Evolutionary conservation across 92 coral and sea anemone species (phyloP).

Genomic region (Paragorgia papillata): DNA sequence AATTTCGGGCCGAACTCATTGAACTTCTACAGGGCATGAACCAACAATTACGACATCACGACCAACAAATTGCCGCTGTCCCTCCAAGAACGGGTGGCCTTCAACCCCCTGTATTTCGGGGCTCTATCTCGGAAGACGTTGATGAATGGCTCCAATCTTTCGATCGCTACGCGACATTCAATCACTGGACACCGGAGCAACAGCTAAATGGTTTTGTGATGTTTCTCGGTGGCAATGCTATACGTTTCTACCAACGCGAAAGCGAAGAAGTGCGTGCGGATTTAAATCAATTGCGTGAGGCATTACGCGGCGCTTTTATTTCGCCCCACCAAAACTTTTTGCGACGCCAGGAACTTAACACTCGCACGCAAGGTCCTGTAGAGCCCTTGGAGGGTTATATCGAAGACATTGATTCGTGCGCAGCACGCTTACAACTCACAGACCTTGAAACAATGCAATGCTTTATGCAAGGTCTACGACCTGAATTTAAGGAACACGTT

Average conservation of each 20-base stretch:
- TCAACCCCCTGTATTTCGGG: not conserved
- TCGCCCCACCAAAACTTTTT: slow-evolving; percentile 9
- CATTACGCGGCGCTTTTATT: slow-evolving; percentile 6
- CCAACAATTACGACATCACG: not conserved
- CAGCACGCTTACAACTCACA: slow-evolving; percentile 10
- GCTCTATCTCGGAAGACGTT: not conserved
- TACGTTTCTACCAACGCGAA: not conserved
- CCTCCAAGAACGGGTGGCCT: not conserved
- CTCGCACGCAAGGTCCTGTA: slow-evolving; percentile 37
- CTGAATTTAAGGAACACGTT: slow-evolving; percentile 24
- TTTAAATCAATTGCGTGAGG: not conserved
- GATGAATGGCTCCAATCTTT: slow-evolving; percentile 2
- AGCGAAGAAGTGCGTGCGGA: not conserved
- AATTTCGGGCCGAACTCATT: not conserved
- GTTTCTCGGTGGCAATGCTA: slow-evolving; percentile 2
- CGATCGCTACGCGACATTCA: not conserved
- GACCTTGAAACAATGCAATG: slow-evolving; percentile 5
- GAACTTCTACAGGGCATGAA: not conserved
- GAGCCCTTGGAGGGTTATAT: slow-evolving; percentile 38
- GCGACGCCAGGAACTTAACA: slow-evolving; percentile 30
- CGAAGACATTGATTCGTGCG: not conserved
- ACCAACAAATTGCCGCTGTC: not conserved
- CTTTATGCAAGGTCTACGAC: slow-evolving; percentile 13
- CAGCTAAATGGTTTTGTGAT: not conserved
- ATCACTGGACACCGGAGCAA: slow-evolving; percentile 7